A percentile compares a stretch with the other conserved stretches of the same genome.
Evolutionary conservation across 35 echinoderm and acorn worm species (phyloP).

Genomic region (Ophioderma brevispina): DNA sequence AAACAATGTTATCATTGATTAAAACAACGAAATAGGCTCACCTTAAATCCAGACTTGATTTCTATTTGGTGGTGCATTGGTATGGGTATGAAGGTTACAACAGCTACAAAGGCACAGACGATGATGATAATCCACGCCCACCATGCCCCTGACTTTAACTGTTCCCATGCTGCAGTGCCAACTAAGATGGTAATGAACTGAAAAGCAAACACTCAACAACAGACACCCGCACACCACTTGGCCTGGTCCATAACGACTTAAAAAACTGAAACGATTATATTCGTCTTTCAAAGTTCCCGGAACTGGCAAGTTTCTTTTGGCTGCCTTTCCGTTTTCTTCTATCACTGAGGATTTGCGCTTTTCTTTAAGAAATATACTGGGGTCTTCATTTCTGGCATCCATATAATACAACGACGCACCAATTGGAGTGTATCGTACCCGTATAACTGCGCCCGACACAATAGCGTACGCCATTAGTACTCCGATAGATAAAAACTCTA

Average conservation of each 20-base stretch:
- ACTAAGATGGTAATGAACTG: constrained; percentile 12
- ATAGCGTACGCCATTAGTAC: constrained; percentile 75
- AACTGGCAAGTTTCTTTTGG: not conserved
- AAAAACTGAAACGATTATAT: not conserved
- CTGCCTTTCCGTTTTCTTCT: not conserved
- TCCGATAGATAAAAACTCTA: constrained; percentile 91
- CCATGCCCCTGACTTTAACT: constrained; percentile 27
- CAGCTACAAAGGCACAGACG: not conserved
- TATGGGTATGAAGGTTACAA: constrained; percentile 53
- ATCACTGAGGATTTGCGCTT: not conserved
- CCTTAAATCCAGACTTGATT: constrained; percentile 23
- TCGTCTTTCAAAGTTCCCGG: constrained; percentile 19
- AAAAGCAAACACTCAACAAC: constrained; percentile 5
- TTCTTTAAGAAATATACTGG: not conserved
- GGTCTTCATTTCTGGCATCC: not conserved
- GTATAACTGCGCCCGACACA: constrained; percentile 60
- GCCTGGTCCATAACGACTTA: constrained; percentile 5
- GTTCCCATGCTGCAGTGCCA: not conserved
- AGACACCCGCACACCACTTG: constrained; percentile 29
- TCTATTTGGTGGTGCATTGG: constrained; percentile 53
- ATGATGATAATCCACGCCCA: constrained; percentile 35
- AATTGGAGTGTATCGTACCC: constrained; percentile 59
- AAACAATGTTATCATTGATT: no score
- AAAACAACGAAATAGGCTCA: no score
- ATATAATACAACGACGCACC: not conserved